Percentiles rank a stretch among this genome's conserved stretches.
Evolutionary conservation across 2,113 vertebrate species (phyloP).

Genomic region (Gobiocypris rarus): DNA sequence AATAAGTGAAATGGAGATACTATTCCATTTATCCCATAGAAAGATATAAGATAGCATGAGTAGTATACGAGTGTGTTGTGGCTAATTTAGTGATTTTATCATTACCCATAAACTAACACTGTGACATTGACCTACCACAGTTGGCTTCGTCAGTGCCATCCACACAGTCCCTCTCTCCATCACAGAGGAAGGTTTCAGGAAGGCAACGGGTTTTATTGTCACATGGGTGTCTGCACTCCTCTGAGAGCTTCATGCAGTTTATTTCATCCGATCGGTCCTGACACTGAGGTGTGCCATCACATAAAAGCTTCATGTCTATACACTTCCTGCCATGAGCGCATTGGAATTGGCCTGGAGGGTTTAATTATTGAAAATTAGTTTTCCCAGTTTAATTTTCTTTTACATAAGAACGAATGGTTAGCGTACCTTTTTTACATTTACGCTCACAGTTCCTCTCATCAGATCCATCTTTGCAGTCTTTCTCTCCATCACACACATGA

Average conservation of each 20-base stretch:
- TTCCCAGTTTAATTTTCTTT: neutral
- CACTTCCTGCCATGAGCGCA: conserved; percentile 58
- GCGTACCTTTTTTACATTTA: conserved; percentile 74
- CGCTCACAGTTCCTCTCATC: conserved; percentile 76
- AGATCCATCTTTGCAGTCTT: conserved; percentile 81
- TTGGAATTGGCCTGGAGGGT: conserved; percentile 44
- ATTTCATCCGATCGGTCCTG: conserved; percentile 60
- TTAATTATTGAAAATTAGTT: neutral
- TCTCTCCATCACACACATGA: conserved; percentile 80
- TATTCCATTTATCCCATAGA: no score
- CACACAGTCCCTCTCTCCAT: conserved; percentile 82
- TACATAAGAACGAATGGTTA: neutral
- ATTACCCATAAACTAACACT: no score
- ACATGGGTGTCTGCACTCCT: conserved; percentile 79
- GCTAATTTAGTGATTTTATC: no score
- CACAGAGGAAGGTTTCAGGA: conserved; percentile 83
- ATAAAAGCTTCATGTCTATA: conserved; percentile 51
- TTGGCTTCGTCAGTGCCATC: conserved; percentile 80
- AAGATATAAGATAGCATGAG: no score
- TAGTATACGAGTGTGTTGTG: no score
- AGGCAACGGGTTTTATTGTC: conserved; percentile 80
- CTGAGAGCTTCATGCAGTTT: conserved; percentile 65
- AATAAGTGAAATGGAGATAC: no score
- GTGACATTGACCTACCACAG: conserved; percentile 71
- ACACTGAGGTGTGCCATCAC: conserved; percentile 60